A percentile compares a stretch with the other conserved stretches of the same genome.
phyloP scores from a whole-genome alignment of 2,888 invertebrate species.

The Leptopilina drosophilae region DNA sequence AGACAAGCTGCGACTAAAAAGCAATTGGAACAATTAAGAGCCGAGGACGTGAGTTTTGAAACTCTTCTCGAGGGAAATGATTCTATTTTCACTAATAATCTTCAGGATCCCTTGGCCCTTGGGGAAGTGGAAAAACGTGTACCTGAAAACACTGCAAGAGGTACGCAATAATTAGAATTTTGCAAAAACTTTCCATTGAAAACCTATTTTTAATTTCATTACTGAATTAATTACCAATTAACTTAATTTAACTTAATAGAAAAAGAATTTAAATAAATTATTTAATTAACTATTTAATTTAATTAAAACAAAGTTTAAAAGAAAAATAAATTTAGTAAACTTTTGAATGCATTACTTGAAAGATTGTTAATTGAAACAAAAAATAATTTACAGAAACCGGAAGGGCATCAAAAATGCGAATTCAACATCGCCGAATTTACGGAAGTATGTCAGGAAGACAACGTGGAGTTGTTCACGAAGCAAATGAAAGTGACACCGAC shows the following conservation, averaged over 20 bases:
- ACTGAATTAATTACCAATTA: constrained; percentile 10
- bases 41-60: constrained; percentile 79
- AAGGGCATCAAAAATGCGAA: constrained; percentile 65
- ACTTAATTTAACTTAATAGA: constrained; percentile 11
- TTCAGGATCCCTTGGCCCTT: constrained; percentile 69
- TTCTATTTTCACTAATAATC: constrained; percentile 73
- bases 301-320: not conserved
- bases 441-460: constrained; percentile 79
- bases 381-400: constrained; percentile 59
- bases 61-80: constrained; percentile 76
- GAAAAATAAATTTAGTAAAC: too few relatives aligned
- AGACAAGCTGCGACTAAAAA: constrained; percentile 78
- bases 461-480: constrained; percentile 68
- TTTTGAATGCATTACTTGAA: not conserved
- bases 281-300: not conserved
- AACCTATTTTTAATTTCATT: not conserved
- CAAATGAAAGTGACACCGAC: constrained; percentile 75
- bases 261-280: too few relatives aligned
- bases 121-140: constrained; percentile 65
- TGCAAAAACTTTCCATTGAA: not conserved
- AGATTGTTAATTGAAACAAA: constrained; percentile 20
- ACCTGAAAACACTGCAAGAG: constrained; percentile 61
- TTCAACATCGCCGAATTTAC: constrained; percentile 78
- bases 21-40: constrained; percentile 79
- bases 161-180: constrained; percentile 42